Conservation (phyloP, 2,113 vertebrate species). For the Lophotis ruficrista region DNA sequence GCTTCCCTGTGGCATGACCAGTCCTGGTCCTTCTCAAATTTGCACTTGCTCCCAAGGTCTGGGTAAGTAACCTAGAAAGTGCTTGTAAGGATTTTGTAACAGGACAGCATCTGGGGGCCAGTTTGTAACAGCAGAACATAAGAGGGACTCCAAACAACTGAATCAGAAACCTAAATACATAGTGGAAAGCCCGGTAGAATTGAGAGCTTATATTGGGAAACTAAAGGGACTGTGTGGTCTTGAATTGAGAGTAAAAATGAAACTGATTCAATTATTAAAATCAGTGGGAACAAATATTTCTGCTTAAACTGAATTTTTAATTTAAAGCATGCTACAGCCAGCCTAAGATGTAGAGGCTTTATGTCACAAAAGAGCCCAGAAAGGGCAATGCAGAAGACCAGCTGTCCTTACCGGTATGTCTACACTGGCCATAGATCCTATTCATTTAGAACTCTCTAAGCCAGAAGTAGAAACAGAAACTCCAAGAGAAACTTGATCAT, state of each 20-base stretch:
- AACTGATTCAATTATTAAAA: background rate
- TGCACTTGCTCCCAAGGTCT: background rate
- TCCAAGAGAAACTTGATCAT: background rate
- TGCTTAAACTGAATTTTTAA: background rate
- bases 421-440: background rate
- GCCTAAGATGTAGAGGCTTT: background rate
- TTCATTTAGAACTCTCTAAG: background rate
- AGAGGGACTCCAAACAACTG: background rate
- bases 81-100: accelerated
- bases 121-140: background rate
- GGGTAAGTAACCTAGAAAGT: background rate
- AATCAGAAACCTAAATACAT: background rate
- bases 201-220: background rate
- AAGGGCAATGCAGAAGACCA: background rate
- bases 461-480: background rate
- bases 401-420: background rate
- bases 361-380: background rate
- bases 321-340: background rate
- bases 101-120: background rate
- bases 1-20: background rate
- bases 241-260: background rate
- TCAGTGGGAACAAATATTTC: background rate
- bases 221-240: background rate
- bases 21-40: background rate
- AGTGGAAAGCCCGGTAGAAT: background rate